phyloP scores from a whole-genome alignment of 2,113 vertebrate genomes.

The Chlamydotis undulata region DNA sequence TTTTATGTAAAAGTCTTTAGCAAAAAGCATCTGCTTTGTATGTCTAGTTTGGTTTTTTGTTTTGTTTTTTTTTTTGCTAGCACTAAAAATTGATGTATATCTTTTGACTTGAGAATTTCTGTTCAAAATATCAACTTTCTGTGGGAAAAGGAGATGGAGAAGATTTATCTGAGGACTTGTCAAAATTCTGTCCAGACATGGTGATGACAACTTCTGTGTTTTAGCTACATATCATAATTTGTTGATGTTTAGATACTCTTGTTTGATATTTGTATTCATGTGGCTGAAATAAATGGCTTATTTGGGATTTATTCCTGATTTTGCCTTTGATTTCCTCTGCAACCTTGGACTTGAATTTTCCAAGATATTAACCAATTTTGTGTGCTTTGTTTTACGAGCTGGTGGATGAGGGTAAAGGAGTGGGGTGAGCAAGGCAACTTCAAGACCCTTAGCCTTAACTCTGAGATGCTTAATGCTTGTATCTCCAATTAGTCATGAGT shows the following conservation, averaged over 20 bases:
- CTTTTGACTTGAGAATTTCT: slow-evolving; percentile 65
- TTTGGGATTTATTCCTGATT: slow-evolving; percentile 10
- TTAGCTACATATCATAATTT: slow-evolving; percentile 62
- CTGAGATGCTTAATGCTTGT: background rate
- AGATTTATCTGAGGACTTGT: slow-evolving; percentile 61
- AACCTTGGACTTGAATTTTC: background rate
- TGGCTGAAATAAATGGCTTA: slow-evolving; percentile 47
- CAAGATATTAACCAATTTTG: background rate
- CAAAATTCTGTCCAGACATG: slow-evolving; percentile 69
- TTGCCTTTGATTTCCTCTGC: background rate
- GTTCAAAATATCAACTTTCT: slow-evolving; percentile 55
- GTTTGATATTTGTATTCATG: slow-evolving; percentile 61
- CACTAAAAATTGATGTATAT: slow-evolving; percentile 61
- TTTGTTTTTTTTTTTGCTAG: background rate
- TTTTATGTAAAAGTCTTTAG: slow-evolving; percentile 3
- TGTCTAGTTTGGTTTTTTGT: background rate
- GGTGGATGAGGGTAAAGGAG: background rate
- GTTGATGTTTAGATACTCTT: slow-evolving; percentile 62
- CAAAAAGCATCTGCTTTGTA: slow-evolving; percentile 39
- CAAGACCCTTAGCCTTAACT: background rate
- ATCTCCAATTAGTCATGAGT: background rate
- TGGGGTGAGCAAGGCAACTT: background rate
- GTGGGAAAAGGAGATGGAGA: slow-evolving; percentile 40
- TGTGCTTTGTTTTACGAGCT: background rate
- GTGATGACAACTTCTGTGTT: slow-evolving; percentile 70